A percentile compares a stretch with the other conserved stretches of the same genome.
Conservation (phyloP, 2,797 vertebrate species). For the Intellagama lesueurii region DNA sequence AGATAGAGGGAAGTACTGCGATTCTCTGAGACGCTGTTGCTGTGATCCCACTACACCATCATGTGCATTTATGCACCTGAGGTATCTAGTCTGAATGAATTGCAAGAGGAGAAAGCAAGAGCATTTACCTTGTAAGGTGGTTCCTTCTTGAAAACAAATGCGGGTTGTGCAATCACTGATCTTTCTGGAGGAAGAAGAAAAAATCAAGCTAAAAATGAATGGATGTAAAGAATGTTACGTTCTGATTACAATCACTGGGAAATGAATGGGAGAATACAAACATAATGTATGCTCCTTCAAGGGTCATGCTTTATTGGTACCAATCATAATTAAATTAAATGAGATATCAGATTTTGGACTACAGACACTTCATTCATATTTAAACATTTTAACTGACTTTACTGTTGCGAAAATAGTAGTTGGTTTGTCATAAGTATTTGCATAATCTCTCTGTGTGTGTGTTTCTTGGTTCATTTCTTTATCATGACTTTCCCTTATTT, state of each 20-base stretch:
- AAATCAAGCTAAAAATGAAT: constrained; percentile 25
- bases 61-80: no score
- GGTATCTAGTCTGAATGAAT: not conserved
- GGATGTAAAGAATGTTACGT: not conserved
- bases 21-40: not conserved
- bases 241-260: not conserved
- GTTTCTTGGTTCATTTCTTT: not conserved
- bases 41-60: no score
- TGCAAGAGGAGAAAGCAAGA: not conserved
- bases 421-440: not conserved
- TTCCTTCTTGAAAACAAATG: constrained; percentile 80
- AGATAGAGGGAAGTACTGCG: no score
- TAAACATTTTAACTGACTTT: not conserved
- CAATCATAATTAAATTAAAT: not conserved
- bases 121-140: constrained; percentile 78
- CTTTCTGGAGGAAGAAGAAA: constrained; percentile 75
- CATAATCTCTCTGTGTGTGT: no score
- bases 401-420: not conserved
- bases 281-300: not conserved
- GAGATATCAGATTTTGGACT: not conserved
- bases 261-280: no score
- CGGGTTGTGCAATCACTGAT: constrained; percentile 77
- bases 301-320: not conserved
- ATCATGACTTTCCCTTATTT: not conserved
- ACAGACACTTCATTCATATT: not conserved